Conservation (phyloP, 2,113 vertebrate species). For the Laticauda laticaudata region DNA sequence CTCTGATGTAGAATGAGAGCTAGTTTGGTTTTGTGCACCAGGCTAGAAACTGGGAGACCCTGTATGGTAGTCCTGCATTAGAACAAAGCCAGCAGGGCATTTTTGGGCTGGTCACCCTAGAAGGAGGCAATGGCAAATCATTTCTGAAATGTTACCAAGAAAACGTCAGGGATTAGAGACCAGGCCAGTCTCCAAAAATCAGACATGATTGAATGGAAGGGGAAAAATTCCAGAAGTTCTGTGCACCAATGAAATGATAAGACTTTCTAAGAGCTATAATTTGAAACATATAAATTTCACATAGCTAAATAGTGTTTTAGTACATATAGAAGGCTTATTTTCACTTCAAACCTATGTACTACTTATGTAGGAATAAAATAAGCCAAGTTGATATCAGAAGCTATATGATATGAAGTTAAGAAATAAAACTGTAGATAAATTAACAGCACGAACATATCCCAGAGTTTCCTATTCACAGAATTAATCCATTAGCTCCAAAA, state of each 20-base stretch:
- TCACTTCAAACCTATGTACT: neutral
- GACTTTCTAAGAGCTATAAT: neutral
- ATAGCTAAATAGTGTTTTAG: neutral
- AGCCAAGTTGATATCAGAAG: neutral
- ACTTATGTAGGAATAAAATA: neutral
- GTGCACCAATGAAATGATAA: neutral
- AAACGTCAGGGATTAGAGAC: neutral
- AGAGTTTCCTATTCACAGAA: neutral
- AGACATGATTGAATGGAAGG: neutral
- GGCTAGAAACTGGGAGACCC: neutral
- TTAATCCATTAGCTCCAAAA: neutral
- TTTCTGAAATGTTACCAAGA: neutral
- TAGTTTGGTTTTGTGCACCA: neutral
- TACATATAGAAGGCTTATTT: neutral
- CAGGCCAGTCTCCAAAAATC: neutral
- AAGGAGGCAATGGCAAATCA: neutral
- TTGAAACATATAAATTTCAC: neutral
- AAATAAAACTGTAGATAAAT: neutral
- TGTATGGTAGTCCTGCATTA: neutral
- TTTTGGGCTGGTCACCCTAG: neutral
- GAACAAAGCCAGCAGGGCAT: neutral
- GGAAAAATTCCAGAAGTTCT: neutral
- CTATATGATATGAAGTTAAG: slow-evolving; percentile 1
- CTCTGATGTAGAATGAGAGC: neutral
- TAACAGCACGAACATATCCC: neutral